A percentile compares a stretch with the other conserved stretches of the same genome.
Evolutionary conservation across 2,797 vertebrate species (phyloP).

Genomic region (Orientallactaga sibirica): DNA sequence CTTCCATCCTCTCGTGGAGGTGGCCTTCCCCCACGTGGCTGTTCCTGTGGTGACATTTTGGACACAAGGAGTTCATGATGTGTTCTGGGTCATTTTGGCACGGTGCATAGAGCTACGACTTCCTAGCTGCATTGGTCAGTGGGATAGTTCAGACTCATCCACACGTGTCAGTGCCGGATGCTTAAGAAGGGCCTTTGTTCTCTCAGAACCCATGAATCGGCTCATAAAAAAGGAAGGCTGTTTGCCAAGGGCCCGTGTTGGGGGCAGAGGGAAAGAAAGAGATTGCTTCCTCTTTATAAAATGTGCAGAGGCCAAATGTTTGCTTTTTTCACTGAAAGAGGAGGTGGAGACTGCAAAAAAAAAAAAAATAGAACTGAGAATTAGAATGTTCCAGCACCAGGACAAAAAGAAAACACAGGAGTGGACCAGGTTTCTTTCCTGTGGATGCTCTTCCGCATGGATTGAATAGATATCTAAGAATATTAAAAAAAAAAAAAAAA

Average conservation of each 20-base stretch:
- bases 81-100: conserved; percentile 44
- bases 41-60: conserved; percentile 25
- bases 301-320: not conserved
- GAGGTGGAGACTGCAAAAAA: not conserved
- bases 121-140: not conserved
- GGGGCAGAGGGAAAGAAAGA: conserved; percentile 29
- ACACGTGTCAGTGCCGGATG: conserved; percentile 19
- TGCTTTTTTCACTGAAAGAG: conserved; percentile 8
- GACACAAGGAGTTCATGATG: conserved; percentile 15
- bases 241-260: conserved; percentile 34
- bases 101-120: not conserved
- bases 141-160: conserved; percentile 13
- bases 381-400: not conserved
- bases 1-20: conserved; percentile 48
- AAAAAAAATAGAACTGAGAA: conserved; percentile 1
- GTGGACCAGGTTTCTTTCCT: conserved; percentile 18
- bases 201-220: conserved; percentile 51
- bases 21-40: not conserved
- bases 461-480: not conserved
- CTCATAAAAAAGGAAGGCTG: conserved; percentile 28
- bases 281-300: conserved; percentile 22
- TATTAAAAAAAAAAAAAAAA: conserved; percentile 2
- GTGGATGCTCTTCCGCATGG: conserved; percentile 16
- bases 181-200: conserved; percentile 52
- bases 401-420: not conserved